A percentile compares a stretch with the other conserved stretches of the same genome.
Conservation (phyloP, 2,888 invertebrate genomes). For the Halocaridina rubra region DNA sequence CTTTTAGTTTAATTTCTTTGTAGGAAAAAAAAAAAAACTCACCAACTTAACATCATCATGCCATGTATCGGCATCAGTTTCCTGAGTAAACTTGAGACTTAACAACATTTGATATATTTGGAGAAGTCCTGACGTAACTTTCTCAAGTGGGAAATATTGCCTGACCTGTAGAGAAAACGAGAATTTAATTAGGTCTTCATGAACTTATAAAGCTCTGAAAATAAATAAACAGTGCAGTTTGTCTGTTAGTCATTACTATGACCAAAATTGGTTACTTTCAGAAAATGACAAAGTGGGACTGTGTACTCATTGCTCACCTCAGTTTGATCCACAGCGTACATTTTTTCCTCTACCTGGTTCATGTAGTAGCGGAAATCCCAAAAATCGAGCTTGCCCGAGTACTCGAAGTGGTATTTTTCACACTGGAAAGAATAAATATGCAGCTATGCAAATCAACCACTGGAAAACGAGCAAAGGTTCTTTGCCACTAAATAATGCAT, state of each 20-base stretch:
- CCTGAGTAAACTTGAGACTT: conserved; percentile 68
- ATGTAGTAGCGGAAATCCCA: conserved; percentile 71
- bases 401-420: conserved; percentile 68
- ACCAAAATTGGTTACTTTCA: too few relatives aligned
- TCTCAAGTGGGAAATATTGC: conserved; percentile 70
- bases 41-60: conserved; percentile 70
- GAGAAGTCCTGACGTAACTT: conserved; percentile 70
- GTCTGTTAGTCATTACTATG: too few relatives aligned
- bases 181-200: too few relatives aligned
- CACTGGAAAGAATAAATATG: conserved; percentile 68
- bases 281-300: background rate
- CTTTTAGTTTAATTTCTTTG: too few relatives aligned
- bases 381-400: conserved; percentile 69
- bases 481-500: too few relatives aligned
- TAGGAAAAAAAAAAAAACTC: conserved; percentile 58
- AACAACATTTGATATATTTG: conserved; percentile 71
- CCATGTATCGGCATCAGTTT: conserved; percentile 69
- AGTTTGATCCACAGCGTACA: conserved; percentile 71
- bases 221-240: too few relatives aligned
- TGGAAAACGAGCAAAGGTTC: too few relatives aligned
- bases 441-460: too few relatives aligned
- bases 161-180: conserved; percentile 40
- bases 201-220: too few relatives aligned
- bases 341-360: conserved; percentile 69
- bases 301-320: conserved; percentile 66